phyloP scores from a whole-genome alignment of 2,797 vertebrate genomes.

The Sitta carolinensis region DNA sequence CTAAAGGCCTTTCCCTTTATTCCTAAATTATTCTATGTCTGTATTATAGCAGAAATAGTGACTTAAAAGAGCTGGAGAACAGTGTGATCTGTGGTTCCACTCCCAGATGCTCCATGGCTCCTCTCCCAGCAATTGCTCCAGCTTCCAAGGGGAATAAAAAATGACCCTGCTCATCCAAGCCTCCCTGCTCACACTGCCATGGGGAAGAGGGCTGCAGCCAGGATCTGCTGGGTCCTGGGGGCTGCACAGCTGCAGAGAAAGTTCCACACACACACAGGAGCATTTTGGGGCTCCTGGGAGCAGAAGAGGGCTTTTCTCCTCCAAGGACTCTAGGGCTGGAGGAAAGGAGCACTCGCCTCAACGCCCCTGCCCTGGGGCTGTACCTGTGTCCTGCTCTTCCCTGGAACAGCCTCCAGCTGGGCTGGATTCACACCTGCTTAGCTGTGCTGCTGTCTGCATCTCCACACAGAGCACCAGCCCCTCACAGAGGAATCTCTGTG shows the following conservation, averaged over 20 bases:
- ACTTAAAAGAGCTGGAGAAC: fast-evolving
- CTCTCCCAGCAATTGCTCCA: neutral
- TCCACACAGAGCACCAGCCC: neutral
- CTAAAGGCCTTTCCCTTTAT: neutral
- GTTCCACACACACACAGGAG: neutral
- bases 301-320: neutral
- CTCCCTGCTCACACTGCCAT: neutral
- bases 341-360: neutral
- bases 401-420: neutral
- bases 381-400: neutral
- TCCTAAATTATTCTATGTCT: neutral
- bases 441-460: neutral
- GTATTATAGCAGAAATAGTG: neutral
- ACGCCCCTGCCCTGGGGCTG: neutral
- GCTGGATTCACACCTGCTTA: neutral
- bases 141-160: neutral
- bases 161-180: fast-evolving
- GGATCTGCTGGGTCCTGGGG: neutral
- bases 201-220: neutral
- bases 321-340: neutral
- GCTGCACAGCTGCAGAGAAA: neutral
- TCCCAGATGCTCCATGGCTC: neutral
- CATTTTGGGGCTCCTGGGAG: neutral
- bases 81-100: neutral
- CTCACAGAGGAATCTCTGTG: neutral